Evolutionary conservation across 2,888 invertebrate genomes (phyloP).

Genomic region (Lithophane ornitopus): DNA sequence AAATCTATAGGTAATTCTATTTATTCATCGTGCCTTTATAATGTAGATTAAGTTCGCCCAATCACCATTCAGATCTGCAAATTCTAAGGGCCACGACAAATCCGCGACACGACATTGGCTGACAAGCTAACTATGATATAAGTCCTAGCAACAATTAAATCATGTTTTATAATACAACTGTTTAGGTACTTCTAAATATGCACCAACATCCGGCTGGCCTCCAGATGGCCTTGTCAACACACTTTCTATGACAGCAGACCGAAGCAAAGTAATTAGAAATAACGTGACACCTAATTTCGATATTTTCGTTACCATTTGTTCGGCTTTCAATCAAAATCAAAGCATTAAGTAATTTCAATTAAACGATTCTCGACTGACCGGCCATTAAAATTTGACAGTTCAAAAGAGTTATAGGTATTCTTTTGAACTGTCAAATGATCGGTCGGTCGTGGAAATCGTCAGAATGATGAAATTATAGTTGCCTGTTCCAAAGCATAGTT

Average conservation of each 20-base stretch:
- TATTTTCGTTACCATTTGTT: constrained; percentile 25
- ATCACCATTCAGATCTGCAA: constrained; percentile 49
- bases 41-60: constrained; percentile 25
- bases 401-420: neutral
- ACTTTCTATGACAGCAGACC: constrained; percentile 78
- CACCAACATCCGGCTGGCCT: constrained; percentile 84
- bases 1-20: constrained; percentile 4
- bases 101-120: constrained; percentile 39
- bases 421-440: neutral
- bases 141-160: constrained; percentile 58
- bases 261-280: constrained; percentile 49
- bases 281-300: constrained; percentile 34
- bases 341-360: neutral
- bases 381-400: too few species aligned
- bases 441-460: neutral
- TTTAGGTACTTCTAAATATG: constrained; percentile 53
- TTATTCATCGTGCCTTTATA: constrained; percentile 9
- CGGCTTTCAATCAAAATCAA: constrained; percentile 2
- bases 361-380: neutral
- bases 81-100: constrained; percentile 47
- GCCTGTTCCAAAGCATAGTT: neutral
- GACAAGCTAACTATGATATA: constrained; percentile 36
- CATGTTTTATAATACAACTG: constrained; percentile 63
- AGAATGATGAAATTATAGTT: neutral
- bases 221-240: constrained; percentile 79